Evolutionary conservation across 2,797 vertebrate genomes (phyloP), one percentile per base, ranked within the genome.

Genomic region (Ctenochaetus hawaiiensis): DNA sequence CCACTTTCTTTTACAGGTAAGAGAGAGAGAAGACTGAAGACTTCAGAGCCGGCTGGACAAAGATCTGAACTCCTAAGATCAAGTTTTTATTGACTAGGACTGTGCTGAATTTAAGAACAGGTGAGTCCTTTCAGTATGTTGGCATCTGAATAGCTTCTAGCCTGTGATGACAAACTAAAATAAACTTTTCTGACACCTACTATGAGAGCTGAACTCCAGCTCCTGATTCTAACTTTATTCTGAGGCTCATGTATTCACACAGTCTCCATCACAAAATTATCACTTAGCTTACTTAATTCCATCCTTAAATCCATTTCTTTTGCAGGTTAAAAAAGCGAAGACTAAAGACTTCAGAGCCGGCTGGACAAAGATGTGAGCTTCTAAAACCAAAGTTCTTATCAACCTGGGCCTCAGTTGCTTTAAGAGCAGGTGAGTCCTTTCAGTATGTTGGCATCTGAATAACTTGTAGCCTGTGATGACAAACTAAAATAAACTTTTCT

Each of bases 131-230:
- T 1, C 9, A 2, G 0, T 34, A 6, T 37, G 10, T 51, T 43
- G 0, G 1, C 7, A 5, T 26, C 2, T 71, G 2, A 54, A n/a
- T 3, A 0, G 3, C 6, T 18, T 30, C 2, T 2, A 77, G 89
- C 87, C 88, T 1, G 30, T 91, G 92, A 93, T 79, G 91, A 92
- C 77, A 78, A 61, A 81, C 17, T 44, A 30, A 78, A 85, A 78
- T 6, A 23, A 80, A 54, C 72, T 92, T 93, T 94, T 94, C 93
- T 93, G 93, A 93, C 92, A 91, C 89, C 91, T 93, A 77, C 80
- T 90, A 92, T 93, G 88, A 91, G 88, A 91, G 91, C 86, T 87
- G 85, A 1, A 17, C 58, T 65, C 0, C 82, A 84, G 91, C 90
- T 90, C 64, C 80, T 93, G 91, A 93, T 92, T 92, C 85, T 8